Evolutionary conservation across 30 jellyfish, hydroid and myxozoan species (phyloP).

Genomic region (Chrysaora quinquecirrha): DNA sequence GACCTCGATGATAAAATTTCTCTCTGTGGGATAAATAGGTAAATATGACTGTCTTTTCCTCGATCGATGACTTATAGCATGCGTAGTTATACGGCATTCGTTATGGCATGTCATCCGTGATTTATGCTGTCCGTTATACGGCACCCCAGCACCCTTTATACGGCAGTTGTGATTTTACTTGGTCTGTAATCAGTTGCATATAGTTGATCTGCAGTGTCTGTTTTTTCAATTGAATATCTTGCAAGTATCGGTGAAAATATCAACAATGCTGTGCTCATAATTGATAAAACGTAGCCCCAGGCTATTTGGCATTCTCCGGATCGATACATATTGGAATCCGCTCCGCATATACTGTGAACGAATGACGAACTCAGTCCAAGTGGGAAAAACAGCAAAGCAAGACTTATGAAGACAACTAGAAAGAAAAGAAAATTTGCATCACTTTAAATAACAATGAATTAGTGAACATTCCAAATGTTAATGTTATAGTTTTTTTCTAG

Average conservation of each 20-base stretch:
- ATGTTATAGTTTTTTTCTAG: no score
- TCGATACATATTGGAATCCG: constrained; percentile 63
- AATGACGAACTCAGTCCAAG: constrained; percentile 86
- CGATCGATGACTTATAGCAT: no score
- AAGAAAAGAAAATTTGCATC: constrained; percentile 4
- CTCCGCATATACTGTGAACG: constrained; percentile 78
- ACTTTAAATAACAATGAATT: no score
- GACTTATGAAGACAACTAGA: constrained; percentile 77
- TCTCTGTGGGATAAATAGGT: no score
- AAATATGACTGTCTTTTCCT: no score
- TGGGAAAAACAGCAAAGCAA: constrained; percentile 84
- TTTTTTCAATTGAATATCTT: constrained; percentile 76
- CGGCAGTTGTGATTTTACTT: constrained; percentile 57
- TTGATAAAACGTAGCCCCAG: constrained; percentile 87
- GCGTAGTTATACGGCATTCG: no score
- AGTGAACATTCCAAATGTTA: no score
- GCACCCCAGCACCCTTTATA: no score
- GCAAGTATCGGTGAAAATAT: constrained; percentile 83
- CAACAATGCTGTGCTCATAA: constrained; percentile 75
- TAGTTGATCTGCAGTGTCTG: constrained; percentile 43
- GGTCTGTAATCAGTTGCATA: constrained; percentile 69
- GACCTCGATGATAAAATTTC: no score
- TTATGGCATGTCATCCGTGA: no score
- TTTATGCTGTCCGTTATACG: no score
- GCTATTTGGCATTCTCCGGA: constrained; percentile 82